Percentiles rank a stretch among this genome's conserved stretches.
phyloP scores from a whole-genome alignment of 92 coral and sea anemone genomes.

The Epizoanthus illoricatus region DNA sequence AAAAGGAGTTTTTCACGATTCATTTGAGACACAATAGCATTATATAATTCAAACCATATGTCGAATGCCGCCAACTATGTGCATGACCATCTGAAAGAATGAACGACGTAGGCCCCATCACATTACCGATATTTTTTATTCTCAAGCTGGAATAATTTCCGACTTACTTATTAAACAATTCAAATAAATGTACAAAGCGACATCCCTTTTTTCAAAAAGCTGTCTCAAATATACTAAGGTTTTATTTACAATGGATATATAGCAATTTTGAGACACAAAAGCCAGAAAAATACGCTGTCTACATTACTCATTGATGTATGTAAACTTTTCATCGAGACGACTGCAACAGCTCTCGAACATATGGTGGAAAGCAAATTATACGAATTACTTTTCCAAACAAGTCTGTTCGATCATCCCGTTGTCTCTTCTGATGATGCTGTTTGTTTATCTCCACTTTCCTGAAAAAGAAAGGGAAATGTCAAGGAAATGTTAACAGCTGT shows the following conservation, averaged over 20 bases:
- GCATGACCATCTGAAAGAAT: no score
- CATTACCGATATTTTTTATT: not conserved
- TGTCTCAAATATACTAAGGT: not conserved
- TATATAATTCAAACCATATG: not conserved
- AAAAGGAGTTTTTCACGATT: no score
- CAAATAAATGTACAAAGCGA: not conserved
- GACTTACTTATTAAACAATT: not conserved
- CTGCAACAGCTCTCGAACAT: not conserved
- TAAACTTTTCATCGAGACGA: not conserved
- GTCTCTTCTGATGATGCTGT: not conserved
- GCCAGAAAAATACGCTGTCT: not conserved
- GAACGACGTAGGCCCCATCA: no score
- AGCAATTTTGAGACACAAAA: not conserved
- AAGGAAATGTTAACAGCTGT: not conserved
- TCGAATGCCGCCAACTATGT: not conserved
- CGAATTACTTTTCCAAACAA: not conserved
- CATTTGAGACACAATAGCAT: not conserved
- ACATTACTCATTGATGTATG: not conserved
- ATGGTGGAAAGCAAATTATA: no score
- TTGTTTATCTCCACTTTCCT: conserved; percentile 7
- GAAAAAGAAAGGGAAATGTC: not conserved
- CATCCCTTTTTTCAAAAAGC: not conserved
- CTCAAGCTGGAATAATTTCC: not conserved
- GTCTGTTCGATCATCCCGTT: not conserved
- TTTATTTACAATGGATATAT: conserved; percentile 9